phyloP scores from a whole-genome alignment of 2,113 vertebrate species.

The Columba janthina region DNA sequence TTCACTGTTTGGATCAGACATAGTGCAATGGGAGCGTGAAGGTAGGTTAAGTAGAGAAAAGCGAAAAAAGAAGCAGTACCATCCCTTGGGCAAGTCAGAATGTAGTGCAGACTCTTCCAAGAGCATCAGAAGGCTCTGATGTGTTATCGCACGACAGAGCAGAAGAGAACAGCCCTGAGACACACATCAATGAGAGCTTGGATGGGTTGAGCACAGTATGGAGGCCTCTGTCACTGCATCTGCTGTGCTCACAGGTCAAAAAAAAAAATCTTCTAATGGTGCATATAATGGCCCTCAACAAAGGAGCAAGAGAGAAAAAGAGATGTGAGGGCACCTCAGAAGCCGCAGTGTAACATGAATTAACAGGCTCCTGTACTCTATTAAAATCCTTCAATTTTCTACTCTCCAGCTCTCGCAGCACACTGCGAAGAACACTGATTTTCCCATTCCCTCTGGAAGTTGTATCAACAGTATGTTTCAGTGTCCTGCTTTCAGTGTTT shows the following conservation, averaged over 20 bases:
- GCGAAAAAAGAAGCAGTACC: neutral
- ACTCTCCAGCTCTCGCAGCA: neutral
- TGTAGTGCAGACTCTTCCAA: conserved; percentile 17
- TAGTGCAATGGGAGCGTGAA: neutral
- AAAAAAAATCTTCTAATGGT: neutral
- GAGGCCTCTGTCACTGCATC: neutral
- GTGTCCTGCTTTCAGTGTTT: neutral
- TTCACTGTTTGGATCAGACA: neutral
- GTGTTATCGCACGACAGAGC: conserved; percentile 6
- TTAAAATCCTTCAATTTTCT: neutral
- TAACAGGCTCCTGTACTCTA: neutral
- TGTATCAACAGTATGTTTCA: neutral
- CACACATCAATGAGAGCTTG: neutral
- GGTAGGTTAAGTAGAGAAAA: neutral
- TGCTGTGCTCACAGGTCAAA: neutral
- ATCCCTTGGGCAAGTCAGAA: neutral
- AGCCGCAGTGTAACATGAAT: neutral
- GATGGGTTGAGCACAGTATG: neutral
- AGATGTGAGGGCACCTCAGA: neutral
- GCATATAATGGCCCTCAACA: conserved; percentile 1
- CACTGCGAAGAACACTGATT: neutral
- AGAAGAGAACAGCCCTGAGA: conserved; percentile 33
- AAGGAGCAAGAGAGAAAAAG: neutral
- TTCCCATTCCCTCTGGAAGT: neutral
- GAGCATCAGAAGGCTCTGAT: neutral